Conservation (phyloP, 2,888 invertebrate genomes). For the Mythimna impura region DNA sequence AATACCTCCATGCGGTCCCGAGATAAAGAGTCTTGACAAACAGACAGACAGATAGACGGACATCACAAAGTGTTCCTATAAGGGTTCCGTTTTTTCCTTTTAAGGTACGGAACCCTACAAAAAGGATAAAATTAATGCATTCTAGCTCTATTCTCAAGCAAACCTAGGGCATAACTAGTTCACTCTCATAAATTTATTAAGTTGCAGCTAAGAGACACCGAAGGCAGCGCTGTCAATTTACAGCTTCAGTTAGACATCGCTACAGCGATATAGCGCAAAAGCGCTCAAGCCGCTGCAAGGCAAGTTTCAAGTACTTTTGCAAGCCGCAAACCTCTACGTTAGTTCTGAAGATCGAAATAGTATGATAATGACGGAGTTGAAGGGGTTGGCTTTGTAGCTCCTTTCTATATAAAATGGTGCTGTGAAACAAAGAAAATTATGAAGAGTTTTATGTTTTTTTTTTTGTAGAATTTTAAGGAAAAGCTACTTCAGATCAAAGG, state of each 20-base stretch:
- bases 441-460: not conserved
- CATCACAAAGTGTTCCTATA: too few relatives aligned
- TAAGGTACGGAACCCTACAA: too few relatives aligned
- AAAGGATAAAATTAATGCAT: not conserved
- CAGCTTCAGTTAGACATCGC: constrained; percentile 32
- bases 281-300: constrained; percentile 28
- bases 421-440: not conserved
- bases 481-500: too few relatives aligned
- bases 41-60: too few relatives aligned
- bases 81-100: too few relatives aligned
- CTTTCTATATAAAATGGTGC: not conserved
- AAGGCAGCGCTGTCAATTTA: constrained; percentile 47
- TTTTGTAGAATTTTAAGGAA: not conserved
- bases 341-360: constrained; percentile 28
- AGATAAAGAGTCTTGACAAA: too few relatives aligned
- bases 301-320: constrained; percentile 46
- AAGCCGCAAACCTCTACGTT: constrained; percentile 31
- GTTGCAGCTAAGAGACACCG: constrained; percentile 9
- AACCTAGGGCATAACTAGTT: not conserved
- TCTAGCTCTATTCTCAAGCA: not conserved
- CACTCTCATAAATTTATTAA: constrained; percentile 30
- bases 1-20: too few relatives aligned
- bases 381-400: not conserved
- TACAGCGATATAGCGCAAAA: constrained; percentile 26
- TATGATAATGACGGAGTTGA: constrained; percentile 13